phyloP scores from a whole-genome alignment of 2,888 invertebrate species.

The Ephialtes manifestator region DNA sequence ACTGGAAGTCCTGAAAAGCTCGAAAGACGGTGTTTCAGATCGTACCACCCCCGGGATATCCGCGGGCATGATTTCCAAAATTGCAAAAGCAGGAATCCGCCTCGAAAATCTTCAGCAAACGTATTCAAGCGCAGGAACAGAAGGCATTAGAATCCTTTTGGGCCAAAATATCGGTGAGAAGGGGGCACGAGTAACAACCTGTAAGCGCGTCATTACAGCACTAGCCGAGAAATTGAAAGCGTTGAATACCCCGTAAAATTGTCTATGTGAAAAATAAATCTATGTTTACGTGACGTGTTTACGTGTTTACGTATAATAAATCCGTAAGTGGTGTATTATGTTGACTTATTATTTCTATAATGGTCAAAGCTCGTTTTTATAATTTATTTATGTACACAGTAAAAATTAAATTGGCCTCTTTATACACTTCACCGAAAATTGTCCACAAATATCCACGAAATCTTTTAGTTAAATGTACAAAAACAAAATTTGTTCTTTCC shows the following conservation, averaged over 20 bases:
- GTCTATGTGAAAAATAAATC: not conserved
- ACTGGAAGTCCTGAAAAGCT: too few species aligned
- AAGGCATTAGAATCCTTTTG: constrained; percentile 5
- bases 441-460: too few species aligned
- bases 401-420: too few species aligned
- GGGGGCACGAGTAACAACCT: constrained; percentile 18
- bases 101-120: constrained; percentile 4
- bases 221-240: constrained; percentile 9
- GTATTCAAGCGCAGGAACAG: not conserved
- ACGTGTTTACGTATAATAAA: constrained; percentile 3
- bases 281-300: constrained; percentile 12
- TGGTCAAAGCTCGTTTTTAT: constrained; percentile 2
- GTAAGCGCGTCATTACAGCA: constrained; percentile 9
- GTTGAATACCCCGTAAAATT: constrained; percentile 11
- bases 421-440: too few species aligned
- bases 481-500: too few species aligned
- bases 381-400: too few species aligned
- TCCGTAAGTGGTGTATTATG: constrained; percentile 12
- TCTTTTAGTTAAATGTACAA: too few species aligned
- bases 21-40: constrained; percentile 7
- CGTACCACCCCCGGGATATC: not conserved
- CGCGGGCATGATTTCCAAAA: constrained; percentile 3
- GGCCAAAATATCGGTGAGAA: constrained; percentile 14
- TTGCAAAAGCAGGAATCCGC: constrained; percentile 9
- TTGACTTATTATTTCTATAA: constrained; percentile 2